Conservation (phyloP, 2,888 invertebrate species). For the Helleia helle region DNA sequence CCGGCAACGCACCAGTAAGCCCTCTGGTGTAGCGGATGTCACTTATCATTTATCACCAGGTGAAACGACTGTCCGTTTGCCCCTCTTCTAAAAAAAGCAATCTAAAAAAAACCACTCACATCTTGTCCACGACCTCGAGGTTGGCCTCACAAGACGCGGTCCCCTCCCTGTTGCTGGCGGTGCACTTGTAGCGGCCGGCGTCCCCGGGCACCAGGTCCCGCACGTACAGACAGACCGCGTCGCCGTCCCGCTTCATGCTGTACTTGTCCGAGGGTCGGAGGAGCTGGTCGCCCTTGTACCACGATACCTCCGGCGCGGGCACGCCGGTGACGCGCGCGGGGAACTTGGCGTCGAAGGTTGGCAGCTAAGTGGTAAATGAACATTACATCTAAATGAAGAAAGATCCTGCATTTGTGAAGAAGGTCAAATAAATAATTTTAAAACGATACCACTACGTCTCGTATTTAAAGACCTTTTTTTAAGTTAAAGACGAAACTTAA, state of each 20-base stretch:
- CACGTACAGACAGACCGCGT: conserved; percentile 83
- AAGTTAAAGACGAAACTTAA: no score
- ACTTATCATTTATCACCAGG: no score
- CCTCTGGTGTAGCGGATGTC: no score
- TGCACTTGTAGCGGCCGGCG: conserved; percentile 83
- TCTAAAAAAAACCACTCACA: no score
- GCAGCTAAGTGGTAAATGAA: conserved; percentile 60
- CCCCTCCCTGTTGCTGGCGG: conserved; percentile 87
- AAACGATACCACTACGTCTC: no score
- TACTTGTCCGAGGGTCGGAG: conserved; percentile 82
- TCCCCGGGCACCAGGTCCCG: conserved; percentile 79
- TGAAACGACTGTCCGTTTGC: no score
- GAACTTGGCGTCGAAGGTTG: conserved; percentile 87
- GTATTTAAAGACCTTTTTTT: no score
- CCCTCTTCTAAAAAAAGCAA: no score
- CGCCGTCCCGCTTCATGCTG: conserved; percentile 83
- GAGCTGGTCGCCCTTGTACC: conserved; percentile 88
- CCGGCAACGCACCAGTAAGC: no score
- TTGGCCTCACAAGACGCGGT: conserved; percentile 82
- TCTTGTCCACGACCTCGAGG: conserved; percentile 85
- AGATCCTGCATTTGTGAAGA: no score
- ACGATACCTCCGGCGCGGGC: conserved; percentile 87
- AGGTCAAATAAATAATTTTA: no score
- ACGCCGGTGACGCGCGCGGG: conserved; percentile 86
- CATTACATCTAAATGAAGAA: no score